A percentile compares a stretch with the other conserved stretches of the same genome.
Evolutionary conservation across 2,888 invertebrate genomes (phyloP).

Genomic region (Orgyia antiqua): DNA sequence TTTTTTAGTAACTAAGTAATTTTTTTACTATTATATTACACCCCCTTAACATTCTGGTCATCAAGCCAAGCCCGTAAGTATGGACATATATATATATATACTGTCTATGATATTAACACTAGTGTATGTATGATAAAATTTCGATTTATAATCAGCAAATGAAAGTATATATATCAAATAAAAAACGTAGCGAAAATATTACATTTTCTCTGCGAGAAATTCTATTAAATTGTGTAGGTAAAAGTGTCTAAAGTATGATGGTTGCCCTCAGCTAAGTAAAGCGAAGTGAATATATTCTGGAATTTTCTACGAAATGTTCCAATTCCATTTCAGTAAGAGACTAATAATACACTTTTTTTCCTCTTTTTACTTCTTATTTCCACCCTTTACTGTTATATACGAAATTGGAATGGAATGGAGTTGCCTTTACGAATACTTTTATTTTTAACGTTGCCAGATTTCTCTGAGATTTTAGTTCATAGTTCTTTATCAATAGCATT

Average conservation of each 20-base stretch:
- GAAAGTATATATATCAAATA: conserved; percentile 32
- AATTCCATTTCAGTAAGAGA: conserved; percentile 78
- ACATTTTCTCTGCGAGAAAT: conserved; percentile 48
- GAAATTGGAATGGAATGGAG: conserved; percentile 50
- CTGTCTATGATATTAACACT: too few species aligned
- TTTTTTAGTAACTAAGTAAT: too few species aligned
- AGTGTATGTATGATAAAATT: too few species aligned
- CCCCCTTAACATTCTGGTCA: too few species aligned
- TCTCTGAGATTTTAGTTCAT: conserved; percentile 3
- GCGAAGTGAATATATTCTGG: conserved; percentile 72
- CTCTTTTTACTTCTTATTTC: conserved; percentile 76
- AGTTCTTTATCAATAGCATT: too few species aligned
- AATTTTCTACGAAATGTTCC: conserved; percentile 75
- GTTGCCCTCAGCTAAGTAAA: conserved; percentile 65
- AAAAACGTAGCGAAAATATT: conserved; percentile 41
- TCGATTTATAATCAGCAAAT: too few species aligned
- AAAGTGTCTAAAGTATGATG: conserved; percentile 69
- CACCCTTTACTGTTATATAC: conserved; percentile 75
- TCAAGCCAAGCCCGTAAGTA: too few species aligned
- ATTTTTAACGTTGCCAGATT: conserved; percentile 11
- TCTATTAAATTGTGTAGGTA: conserved; percentile 63
- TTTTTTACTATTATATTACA: too few species aligned
- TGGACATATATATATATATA: too few species aligned
- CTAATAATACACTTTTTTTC: conserved; percentile 76
- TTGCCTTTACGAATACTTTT: conserved; percentile 16